Conservation (phyloP, 1,140 invertebrate genomes). For the Bombus superbus region DNA sequence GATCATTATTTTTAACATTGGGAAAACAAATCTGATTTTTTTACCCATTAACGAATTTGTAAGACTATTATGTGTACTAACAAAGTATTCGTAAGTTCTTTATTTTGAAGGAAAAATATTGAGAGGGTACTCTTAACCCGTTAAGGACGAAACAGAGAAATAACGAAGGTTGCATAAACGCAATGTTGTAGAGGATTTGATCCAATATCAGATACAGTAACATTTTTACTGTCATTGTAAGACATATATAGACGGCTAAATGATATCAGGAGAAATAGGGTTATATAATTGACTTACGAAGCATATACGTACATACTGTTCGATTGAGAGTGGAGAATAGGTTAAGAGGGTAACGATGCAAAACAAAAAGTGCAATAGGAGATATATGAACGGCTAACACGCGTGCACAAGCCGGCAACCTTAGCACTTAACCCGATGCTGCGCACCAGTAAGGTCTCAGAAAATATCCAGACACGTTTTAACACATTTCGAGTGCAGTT, state of each 20-base stretch:
- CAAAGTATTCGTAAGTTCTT: too few relatives aligned
- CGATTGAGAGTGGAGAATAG: slow-evolving; percentile 29
- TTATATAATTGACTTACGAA: slow-evolving; percentile 30
- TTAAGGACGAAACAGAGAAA: background rate
- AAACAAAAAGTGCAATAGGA: slow-evolving; percentile 28
- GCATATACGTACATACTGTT: background rate
- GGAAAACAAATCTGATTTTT: background rate
- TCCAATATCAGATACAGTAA: background rate
- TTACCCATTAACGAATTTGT: background rate
- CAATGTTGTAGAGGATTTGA: background rate
- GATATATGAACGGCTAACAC: background rate
- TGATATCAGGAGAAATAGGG: slow-evolving; percentile 4
- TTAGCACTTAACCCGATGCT: slow-evolving; percentile 1
- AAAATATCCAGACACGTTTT: background rate
- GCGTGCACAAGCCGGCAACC: background rate
- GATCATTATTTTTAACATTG: background rate
- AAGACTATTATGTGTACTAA: background rate
- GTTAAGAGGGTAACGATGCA: slow-evolving; percentile 41
- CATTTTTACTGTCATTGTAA: background rate
- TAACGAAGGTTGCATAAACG: too few relatives aligned
- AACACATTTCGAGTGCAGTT: background rate
- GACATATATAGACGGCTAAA: background rate
- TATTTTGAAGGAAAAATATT: background rate
- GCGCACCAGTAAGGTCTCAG: slow-evolving; percentile 20
- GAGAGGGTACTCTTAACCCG: background rate